phyloP scores from a whole-genome alignment of 2,113 vertebrate genomes.

The Silurus glanis region DNA sequence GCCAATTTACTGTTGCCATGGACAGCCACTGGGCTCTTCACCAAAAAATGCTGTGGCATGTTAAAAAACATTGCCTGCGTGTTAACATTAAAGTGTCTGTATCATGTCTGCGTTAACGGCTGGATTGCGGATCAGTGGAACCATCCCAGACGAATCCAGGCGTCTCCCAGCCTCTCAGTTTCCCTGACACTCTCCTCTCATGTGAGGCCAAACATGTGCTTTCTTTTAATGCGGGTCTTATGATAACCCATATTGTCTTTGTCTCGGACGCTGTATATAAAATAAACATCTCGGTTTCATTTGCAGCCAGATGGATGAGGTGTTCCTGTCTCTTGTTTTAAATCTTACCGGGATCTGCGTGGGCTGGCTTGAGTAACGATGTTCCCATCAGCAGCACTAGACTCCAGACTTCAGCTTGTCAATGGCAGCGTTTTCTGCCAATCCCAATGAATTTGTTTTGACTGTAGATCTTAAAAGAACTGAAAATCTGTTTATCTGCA shows the following conservation, averaged over 20 bases:
- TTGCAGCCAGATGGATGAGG: conserved; percentile 61
- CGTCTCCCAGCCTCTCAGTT: conserved; percentile 48
- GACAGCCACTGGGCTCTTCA: conserved; percentile 42
- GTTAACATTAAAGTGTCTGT: conserved; percentile 47
- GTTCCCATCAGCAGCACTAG: conserved; percentile 27
- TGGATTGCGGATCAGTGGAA: conserved; percentile 33
- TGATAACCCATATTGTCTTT: conserved; percentile 55
- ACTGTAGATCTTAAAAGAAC: background rate
- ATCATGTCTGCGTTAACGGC: conserved; percentile 37
- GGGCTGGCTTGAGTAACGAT: conserved; percentile 13
- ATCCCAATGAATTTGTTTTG: background rate
- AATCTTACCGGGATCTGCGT: conserved; percentile 45
- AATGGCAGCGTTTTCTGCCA: background rate
- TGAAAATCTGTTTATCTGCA: background rate
- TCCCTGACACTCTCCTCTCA: conserved; percentile 61
- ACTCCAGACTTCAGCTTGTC: conserved; percentile 13
- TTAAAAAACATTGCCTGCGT: conserved; percentile 35
- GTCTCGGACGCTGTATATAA: conserved; percentile 54
- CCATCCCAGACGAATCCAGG: conserved; percentile 38
- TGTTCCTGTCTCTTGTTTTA: conserved; percentile 48
- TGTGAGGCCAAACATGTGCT: conserved; percentile 70
- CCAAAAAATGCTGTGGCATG: conserved; percentile 42
- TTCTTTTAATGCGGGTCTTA: conserved; percentile 59
- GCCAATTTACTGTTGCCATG: conserved; percentile 10
- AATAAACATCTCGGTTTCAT: conserved; percentile 56